Percentiles rank a stretch among this genome's conserved stretches.
phyloP scores from a whole-genome alignment of 1,140 invertebrate genomes.

The Charaxes varanes region DNA sequence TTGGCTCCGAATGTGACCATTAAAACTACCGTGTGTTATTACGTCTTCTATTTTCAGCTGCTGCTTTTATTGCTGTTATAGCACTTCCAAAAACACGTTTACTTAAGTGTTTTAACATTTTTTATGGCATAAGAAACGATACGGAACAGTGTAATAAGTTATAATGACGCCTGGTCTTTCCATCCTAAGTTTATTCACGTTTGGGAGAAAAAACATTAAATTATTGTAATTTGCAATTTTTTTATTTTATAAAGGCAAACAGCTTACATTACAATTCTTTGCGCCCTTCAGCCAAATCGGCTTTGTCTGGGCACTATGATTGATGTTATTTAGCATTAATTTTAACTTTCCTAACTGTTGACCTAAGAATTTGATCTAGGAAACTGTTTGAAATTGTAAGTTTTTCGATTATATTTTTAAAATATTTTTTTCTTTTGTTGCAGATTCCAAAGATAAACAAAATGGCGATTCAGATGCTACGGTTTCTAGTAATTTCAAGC shows the following conservation, averaged over 20 bases:
- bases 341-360: too few species aligned
- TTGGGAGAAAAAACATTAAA: too few species aligned
- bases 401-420: too few species aligned
- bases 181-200: too few species aligned
- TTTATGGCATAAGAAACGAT: slow-evolving; percentile 21
- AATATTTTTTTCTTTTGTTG: slow-evolving; percentile 35
- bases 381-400: neutral
- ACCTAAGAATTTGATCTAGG: slow-evolving; percentile 3
- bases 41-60: slow-evolving; percentile 36
- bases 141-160: slow-evolving; percentile 6
- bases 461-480: slow-evolving; percentile 38
- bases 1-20: slow-evolving; percentile 31
- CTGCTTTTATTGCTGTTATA: slow-evolving; percentile 32
- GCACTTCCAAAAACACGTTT: slow-evolving; percentile 30
- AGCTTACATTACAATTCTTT: too few species aligned
- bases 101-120: slow-evolving; percentile 31
- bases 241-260: too few species aligned
- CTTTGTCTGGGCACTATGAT: too few species aligned
- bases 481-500: slow-evolving; percentile 28
- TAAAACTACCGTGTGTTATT: slow-evolving; percentile 32
- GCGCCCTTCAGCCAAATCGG: too few species aligned
- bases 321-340: too few species aligned
- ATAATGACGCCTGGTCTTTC: too few species aligned
- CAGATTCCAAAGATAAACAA: slow-evolving; percentile 37
- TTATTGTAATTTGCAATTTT: too few species aligned